Evolutionary conservation across 2,113 vertebrate genomes (phyloP).

Genomic region (Peucedramus taeniatus): DNA sequence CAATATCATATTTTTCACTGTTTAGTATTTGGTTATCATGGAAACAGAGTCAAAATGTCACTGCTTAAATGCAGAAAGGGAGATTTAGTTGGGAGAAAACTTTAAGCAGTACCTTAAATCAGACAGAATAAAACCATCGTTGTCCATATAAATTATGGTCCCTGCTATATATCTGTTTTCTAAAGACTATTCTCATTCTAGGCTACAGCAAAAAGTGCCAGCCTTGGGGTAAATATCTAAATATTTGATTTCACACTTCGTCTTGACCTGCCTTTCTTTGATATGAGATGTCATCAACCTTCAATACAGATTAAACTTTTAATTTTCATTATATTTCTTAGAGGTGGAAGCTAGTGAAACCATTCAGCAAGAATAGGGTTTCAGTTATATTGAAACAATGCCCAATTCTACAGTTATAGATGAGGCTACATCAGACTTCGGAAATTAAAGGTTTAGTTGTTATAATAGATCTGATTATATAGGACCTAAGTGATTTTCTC

Average conservation of each 20-base stretch:
- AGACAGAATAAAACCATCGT: neutral
- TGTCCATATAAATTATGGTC: neutral
- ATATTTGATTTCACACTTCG: neutral
- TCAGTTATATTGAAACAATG: neutral
- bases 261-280: neutral
- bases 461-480: neutral
- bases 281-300: neutral
- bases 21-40: slow-evolving; percentile 9
- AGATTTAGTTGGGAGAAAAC: neutral
- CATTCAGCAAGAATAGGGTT: neutral
- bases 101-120: neutral
- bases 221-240: neutral
- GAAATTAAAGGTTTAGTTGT: neutral
- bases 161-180: neutral
- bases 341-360: neutral
- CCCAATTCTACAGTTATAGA: neutral
- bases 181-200: neutral
- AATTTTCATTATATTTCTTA: neutral
- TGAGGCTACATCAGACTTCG: neutral
- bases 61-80: neutral
- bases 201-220: neutral
- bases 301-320: neutral
- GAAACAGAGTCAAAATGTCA: slow-evolving; percentile 11
- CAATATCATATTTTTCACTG: neutral
- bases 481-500: neutral